Percentiles rank a stretch among this genome's conserved stretches.
These are phyloP conservation scores for Leptarthrus brevirostris DNA, from an alignment of 2,888 invertebrate species.

Conservation along the genomic window DNA sequence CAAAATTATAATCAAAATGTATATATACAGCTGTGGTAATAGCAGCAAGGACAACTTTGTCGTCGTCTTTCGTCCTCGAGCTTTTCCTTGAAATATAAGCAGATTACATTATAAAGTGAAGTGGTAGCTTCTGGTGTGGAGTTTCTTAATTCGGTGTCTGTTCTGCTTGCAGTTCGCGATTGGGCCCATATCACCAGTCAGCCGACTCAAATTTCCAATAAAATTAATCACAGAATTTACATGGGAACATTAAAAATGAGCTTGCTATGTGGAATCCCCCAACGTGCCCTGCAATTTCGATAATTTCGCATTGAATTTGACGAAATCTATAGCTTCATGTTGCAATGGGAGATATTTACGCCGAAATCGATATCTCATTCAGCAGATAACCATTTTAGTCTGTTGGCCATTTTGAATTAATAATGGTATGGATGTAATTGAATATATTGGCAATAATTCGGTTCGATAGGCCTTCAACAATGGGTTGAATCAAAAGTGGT, in stretches of 20 bases:
- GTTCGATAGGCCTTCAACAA: not conserved
- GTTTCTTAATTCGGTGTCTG: not conserved
- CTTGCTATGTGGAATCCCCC: not conserved
- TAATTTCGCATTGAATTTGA: slow-evolving; percentile 36
- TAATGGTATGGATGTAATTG: slow-evolving; percentile 38
- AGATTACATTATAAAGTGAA: slow-evolving; percentile 15
- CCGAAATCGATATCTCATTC: slow-evolving; percentile 40
- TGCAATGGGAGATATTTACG: not conserved
- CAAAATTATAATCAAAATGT: slow-evolving; percentile 25
- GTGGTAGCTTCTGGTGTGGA: not conserved
- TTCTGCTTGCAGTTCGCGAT: not conserved
- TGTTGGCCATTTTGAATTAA: slow-evolving; percentile 33
- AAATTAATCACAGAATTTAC: slow-evolving; percentile 36
- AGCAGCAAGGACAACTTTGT: not conserved
- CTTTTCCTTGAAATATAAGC: slow-evolving; percentile 21
- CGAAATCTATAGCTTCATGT: slow-evolving; percentile 13
- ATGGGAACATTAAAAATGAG: slow-evolving; percentile 27
- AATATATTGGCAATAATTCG: slow-evolving; percentile 27
- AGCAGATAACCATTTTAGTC: slow-evolving; percentile 39
- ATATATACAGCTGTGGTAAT: slow-evolving; percentile 9
- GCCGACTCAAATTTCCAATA: slow-evolving; percentile 23
- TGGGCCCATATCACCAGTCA: slow-evolving; percentile 20
- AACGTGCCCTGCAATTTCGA: slow-evolving; percentile 13
- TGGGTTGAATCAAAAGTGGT: slow-evolving; percentile 20
- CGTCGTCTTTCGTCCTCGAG: not conserved